Evolutionary conservation across 1,140 invertebrate species (phyloP).

Genomic region (Nymphalis io): DNA sequence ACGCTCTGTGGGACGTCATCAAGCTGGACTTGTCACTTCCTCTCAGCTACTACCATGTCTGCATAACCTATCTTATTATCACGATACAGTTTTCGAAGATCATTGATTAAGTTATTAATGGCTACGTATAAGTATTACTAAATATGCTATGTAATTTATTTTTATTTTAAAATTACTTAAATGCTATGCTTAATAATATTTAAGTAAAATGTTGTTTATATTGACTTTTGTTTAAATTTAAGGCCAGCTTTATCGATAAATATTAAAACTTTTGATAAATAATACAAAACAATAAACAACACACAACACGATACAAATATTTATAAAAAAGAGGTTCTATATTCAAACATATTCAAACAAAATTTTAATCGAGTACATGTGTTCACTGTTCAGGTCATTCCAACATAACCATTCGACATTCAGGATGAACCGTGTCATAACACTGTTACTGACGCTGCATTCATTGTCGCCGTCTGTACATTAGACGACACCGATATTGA

Average conservation of each 20-base stretch:
- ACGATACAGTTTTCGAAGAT: conserved; percentile 66
- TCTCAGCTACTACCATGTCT: conserved; percentile 53
- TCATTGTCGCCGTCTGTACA: not conserved
- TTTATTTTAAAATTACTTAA: too few relatives aligned
- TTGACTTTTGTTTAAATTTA: too few relatives aligned
- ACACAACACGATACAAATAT: too few relatives aligned
- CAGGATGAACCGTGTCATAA: not conserved
- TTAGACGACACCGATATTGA: not conserved
- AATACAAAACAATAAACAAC: too few relatives aligned
- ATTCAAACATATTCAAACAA: too few relatives aligned
- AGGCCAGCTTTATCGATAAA: too few relatives aligned
- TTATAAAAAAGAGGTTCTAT: too few relatives aligned
- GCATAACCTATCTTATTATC: conserved; percentile 60
- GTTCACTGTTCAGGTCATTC: not conserved
- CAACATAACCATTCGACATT: not conserved
- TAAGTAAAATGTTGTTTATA: too few relatives aligned
- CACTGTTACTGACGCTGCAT: not conserved
- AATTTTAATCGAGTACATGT: too few relatives aligned
- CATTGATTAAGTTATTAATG: conserved; percentile 44
- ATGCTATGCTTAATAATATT: too few relatives aligned
- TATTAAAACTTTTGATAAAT: too few relatives aligned
- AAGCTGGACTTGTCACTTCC: conserved; percentile 59
- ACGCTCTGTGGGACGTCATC: conserved; percentile 52
- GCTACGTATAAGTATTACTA: not conserved
- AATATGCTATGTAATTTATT: too few relatives aligned